A percentile compares a stretch with the other conserved stretches of the same genome.
phyloP scores from a whole-genome alignment of 2,113 vertebrate genomes.

The Cryptoleucopteryx plumbea region DNA sequence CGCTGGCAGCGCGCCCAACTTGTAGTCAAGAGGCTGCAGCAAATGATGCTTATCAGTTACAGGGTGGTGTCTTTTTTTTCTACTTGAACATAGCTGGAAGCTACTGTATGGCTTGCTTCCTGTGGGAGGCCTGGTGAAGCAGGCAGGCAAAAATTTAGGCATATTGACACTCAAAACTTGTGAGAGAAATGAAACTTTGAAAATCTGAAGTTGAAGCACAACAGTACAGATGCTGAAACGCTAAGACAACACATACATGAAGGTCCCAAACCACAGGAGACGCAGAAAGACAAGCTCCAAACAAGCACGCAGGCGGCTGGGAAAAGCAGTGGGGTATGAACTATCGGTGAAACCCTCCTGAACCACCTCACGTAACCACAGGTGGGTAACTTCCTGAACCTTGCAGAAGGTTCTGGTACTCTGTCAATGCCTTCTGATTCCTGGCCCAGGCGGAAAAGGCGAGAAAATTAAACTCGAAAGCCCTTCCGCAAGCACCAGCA shows the following conservation, averaged over 20 bases:
- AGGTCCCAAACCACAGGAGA: background rate
- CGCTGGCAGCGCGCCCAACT: rapidly evolving
- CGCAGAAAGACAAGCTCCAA: background rate
- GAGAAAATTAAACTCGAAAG: background rate
- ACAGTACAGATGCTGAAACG: no score
- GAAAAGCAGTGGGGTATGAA: background rate
- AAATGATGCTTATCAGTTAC: background rate
- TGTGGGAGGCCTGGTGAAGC: background rate
- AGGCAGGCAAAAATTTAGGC: background rate
- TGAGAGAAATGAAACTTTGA: background rate
- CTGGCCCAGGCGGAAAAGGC: background rate
- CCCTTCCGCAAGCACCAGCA: rapidly evolving
- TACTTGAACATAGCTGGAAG: background rate
- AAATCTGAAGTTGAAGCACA: background rate
- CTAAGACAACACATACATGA: rapidly evolving
- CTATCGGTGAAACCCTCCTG: rapidly evolving
- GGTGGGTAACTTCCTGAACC: background rate
- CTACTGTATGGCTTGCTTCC: background rate
- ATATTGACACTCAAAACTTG: background rate
- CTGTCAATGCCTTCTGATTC: background rate
- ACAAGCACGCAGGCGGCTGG: rapidly evolving
- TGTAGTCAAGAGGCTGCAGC: background rate
- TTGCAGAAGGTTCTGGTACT: rapidly evolving
- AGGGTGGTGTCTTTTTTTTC: background rate
- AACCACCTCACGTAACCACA: background rate